Conservation (phyloP, 1,140 invertebrate species). For the Musca domestica region DNA sequence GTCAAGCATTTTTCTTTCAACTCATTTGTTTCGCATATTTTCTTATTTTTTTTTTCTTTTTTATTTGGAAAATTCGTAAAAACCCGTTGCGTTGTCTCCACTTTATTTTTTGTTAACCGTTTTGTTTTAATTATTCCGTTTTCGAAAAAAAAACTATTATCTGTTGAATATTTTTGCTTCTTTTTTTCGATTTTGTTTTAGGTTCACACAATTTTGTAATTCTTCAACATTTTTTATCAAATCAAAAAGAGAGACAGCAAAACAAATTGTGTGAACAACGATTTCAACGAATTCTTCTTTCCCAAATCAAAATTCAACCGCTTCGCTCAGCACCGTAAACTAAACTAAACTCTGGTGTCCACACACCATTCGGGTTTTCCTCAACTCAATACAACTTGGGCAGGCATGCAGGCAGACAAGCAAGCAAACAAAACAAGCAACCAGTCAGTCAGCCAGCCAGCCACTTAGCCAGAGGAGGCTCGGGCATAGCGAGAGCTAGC, state of each 20-base stretch:
- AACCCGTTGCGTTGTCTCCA: too few relatives aligned
- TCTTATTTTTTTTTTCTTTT: too few relatives aligned
- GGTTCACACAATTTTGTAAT: too few relatives aligned
- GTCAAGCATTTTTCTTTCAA: not conserved
- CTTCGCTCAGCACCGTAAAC: slow-evolving; percentile 44
- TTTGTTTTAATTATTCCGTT: too few relatives aligned
- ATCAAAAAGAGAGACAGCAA: not conserved
- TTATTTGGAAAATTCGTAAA: too few relatives aligned
- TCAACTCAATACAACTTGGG: not conserved
- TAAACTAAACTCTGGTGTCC: slow-evolving; percentile 33
- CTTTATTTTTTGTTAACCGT: too few relatives aligned
- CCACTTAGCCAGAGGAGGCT: too few relatives aligned
- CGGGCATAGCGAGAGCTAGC: too few relatives aligned
- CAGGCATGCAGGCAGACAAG: too few relatives aligned
- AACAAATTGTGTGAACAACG: slow-evolving; percentile 5
- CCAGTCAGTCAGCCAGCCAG: too few relatives aligned
- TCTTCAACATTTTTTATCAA: too few relatives aligned
- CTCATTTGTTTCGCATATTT: not conserved
- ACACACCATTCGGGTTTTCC: slow-evolving; percentile 23
- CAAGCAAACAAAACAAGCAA: too few relatives aligned
- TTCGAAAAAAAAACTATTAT: not conserved
- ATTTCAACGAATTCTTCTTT: slow-evolving; percentile 2
- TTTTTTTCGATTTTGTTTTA: not conserved
- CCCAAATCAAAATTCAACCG: slow-evolving; percentile 31
- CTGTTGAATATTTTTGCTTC: not conserved